Evolutionary conservation across 2,113 vertebrate species (phyloP), one percentile per base, ranked within the genome.

Genomic region (Lucifuga dentata): DNA sequence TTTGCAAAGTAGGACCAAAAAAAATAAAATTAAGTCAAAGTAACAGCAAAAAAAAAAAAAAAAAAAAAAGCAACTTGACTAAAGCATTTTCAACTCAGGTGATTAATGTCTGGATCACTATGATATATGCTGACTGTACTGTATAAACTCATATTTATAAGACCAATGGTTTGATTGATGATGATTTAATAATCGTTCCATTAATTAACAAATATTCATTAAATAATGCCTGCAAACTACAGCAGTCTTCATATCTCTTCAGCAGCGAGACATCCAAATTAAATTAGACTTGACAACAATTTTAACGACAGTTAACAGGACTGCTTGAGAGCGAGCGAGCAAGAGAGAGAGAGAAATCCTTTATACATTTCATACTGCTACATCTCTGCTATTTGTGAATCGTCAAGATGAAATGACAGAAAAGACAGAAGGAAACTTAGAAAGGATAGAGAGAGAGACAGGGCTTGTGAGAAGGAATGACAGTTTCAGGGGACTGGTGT

Each of bases 401-500:
- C n/a, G 6, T 70, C 17, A 63, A 11, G 17, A 52, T 15, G 48
- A 33, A 60, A 46, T 26, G 11, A 24, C 10, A 46, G 43, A 41
- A 41, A 35, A 75, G 20, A 66, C 32, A 58, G 53, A 6, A 23
- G 20, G 33, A 32, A 44, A 46, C 10, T 20, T 23, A 38, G 35
- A 58, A 38, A 45, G 53, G 21, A 53, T 26, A 20, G 36, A 32
- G 59, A 39, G 73, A 50, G 58, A 69, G 29, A 45, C 5, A 29
- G 16, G 7, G 13, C n/a, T 40, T 45, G 45, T 50, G 45, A 62
- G 55, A 53, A 53, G 45, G 26, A 29, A 55, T 49, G 20, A 17
- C 21, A 43, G 56, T 71, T 61, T 68, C 78, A 17, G 32, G 65
- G 59, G 73, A 78, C 44, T 50, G 24, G 51, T 78, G 64, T 71